Evolutionary conservation across 1,140 invertebrate species (phyloP).

Genomic region (Rhopalosiphum padi): DNA sequence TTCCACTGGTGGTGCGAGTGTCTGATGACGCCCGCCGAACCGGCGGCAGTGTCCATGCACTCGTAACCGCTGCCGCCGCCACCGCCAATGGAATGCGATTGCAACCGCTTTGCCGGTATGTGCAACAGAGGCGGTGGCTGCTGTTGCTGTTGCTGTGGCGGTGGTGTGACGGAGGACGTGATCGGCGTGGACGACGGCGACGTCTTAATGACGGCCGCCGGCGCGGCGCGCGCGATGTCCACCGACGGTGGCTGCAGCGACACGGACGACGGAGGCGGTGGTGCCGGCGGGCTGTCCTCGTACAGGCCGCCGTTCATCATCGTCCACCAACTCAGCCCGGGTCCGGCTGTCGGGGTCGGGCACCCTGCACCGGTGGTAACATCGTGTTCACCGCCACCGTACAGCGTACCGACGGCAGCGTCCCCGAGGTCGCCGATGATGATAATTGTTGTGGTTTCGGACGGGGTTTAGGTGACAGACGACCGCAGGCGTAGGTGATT

Average conservation of each 20-base stretch:
- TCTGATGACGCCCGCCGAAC: constrained; percentile 73
- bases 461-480: constrained; percentile 51
- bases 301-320: constrained; percentile 82
- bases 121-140: constrained; percentile 74
- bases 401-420: constrained; percentile 75
- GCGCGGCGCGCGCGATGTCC: constrained; percentile 70
- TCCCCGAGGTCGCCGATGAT: constrained; percentile 80
- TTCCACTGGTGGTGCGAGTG: constrained; percentile 76
- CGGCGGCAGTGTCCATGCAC: constrained; percentile 69
- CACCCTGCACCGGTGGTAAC: constrained; percentile 72
- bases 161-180: constrained; percentile 72
- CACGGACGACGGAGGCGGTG: constrained; percentile 68
- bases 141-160: constrained; percentile 64
- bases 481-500: neutral
- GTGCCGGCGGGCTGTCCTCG: constrained; percentile 76
- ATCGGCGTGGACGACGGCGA: constrained; percentile 66
- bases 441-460: constrained; percentile 68
- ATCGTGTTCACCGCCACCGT: constrained; percentile 75
- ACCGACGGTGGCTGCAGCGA: constrained; percentile 64
- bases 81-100: constrained; percentile 65
- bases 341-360: constrained; percentile 73
- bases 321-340: constrained; percentile 80
- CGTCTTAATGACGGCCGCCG: constrained; percentile 62
- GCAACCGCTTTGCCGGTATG: constrained; percentile 80
- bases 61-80: constrained; percentile 65